Base-by-base conservation (phyloP, 1,140 invertebrate genomes). In the Phocides pigmalion region DNA sequence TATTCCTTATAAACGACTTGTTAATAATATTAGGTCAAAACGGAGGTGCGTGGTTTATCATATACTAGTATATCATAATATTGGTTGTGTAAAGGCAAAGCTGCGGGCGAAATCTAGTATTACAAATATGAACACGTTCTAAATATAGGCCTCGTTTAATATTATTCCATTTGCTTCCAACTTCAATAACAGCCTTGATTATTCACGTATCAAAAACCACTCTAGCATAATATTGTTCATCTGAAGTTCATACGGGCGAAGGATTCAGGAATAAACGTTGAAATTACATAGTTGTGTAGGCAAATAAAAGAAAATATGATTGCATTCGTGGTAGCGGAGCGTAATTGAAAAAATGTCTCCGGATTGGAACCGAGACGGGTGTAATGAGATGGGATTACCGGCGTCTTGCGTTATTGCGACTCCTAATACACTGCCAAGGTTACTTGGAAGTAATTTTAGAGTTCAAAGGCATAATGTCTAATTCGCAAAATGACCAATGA, bases 271-370 rank as follows among this genome's bases (percentile, higher is more conserved):
- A 65, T 74, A 70, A 73, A 77, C 68, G 70, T 77, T 62, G 69
- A 76, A 79, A 83, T 77, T 79, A 78, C 68, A 78, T 67, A 70
- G 77, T 67, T 70, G 69, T 62, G 32, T 56, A 61, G 63, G 51
- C 77, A 82, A 81, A 83, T 83, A 81, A 82, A 82, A 83, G 76
- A 83, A 79, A 68, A 76, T 78, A 66, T 76, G 71, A 82, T 82
- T 82, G 79, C 75, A 74, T 75, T 77, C 66, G 73, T 71, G 65
- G 76, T 73, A 63, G 71, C 70, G 68, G 47, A 49, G 64, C 70
- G 70, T 81, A 82, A 82, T 82, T 85, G 74, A 81, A 85, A 83
- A 85, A 85, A 85, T 82, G 79, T 80, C 75, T 73, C 72, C 66
- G 74, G 66, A 28, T 28, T 28, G 25, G 25, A 8, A 8, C 6